Evolutionary conservation across 1,140 invertebrate species (phyloP).

Genomic region (Trichonephila clavata): DNA sequence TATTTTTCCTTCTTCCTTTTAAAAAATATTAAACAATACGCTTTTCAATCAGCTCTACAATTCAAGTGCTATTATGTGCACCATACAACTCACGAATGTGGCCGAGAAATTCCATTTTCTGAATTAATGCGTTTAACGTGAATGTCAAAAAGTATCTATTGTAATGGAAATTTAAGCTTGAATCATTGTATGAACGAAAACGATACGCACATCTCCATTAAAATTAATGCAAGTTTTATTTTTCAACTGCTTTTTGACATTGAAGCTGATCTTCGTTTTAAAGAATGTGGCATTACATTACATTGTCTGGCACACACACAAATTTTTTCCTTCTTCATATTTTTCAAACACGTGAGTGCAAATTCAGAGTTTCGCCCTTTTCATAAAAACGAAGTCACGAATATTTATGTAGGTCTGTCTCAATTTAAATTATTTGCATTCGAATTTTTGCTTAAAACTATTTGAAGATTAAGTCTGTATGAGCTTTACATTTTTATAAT

Average conservation of each 20-base stretch:
- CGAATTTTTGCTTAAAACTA: no score
- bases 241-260: not conserved
- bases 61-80: not conserved
- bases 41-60: not conserved
- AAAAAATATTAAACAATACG: not conserved
- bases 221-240: conserved; percentile 19
- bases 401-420: not conserved
- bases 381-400: not conserved
- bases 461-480: no score
- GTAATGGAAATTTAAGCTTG: conserved; percentile 1
- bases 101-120: not conserved
- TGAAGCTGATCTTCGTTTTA: not conserved
- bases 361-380: conserved; percentile 31
- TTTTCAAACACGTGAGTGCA: not conserved
- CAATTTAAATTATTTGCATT: not conserved
- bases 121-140: conserved; percentile 6
- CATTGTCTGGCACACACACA: not conserved
- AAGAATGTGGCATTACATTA: not conserved
- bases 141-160: not conserved
- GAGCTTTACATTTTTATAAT: no score
- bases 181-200: not conserved
- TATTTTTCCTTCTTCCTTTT: not conserved
- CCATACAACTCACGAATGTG: not conserved
- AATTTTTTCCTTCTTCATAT: not conserved
- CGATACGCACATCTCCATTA: not conserved